A percentile compares a stretch with the other conserved stretches of the same genome.
Evolutionary conservation across 2,113 vertebrate species (phyloP).

Genomic region (Trochalopteron elliotii): DNA sequence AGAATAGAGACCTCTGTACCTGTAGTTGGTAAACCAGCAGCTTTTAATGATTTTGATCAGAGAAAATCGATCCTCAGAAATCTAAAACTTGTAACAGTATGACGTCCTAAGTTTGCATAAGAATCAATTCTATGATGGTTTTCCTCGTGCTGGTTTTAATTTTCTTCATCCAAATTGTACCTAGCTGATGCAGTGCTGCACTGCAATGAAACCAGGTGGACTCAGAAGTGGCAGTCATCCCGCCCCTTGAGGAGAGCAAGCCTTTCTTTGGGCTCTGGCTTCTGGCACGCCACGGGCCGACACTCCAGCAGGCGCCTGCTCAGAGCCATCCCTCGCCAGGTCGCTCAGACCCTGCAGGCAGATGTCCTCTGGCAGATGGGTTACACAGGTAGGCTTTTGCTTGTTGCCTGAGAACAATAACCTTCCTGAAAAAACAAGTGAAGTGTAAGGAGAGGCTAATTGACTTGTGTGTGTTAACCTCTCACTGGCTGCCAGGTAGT

Average conservation of each 20-base stretch:
- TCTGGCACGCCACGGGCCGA: slow-evolving; percentile 96
- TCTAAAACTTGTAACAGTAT: neutral
- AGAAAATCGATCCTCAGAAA: accelerated
- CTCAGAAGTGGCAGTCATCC: slow-evolving; percentile 94
- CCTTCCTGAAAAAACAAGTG: neutral
- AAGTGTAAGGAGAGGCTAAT: neutral
- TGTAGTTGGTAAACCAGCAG: neutral
- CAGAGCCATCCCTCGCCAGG: slow-evolving; percentile 94
- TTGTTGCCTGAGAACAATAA: neutral
- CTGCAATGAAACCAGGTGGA: slow-evolving; percentile 88
- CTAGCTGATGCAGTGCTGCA: slow-evolving; percentile 73
- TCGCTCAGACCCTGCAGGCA: slow-evolving; percentile 96
- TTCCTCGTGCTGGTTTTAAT: neutral
- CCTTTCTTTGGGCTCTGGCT: slow-evolving; percentile 90
- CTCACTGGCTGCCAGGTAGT: neutral
- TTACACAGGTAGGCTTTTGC: slow-evolving; percentile 84
- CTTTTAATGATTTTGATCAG: neutral
- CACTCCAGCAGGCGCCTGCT: slow-evolving; percentile 93
- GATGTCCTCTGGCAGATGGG: slow-evolving; percentile 99
- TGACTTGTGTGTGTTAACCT: neutral
- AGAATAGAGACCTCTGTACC: neutral
- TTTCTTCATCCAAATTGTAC: neutral
- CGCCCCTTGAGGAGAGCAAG: slow-evolving; percentile 90
- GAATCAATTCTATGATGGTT: neutral
- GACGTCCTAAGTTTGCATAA: neutral